Percentiles rank a stretch among this genome's conserved stretches.
phyloP scores from a whole-genome alignment of 1,140 invertebrate species.

The Lithobius niger region DNA sequence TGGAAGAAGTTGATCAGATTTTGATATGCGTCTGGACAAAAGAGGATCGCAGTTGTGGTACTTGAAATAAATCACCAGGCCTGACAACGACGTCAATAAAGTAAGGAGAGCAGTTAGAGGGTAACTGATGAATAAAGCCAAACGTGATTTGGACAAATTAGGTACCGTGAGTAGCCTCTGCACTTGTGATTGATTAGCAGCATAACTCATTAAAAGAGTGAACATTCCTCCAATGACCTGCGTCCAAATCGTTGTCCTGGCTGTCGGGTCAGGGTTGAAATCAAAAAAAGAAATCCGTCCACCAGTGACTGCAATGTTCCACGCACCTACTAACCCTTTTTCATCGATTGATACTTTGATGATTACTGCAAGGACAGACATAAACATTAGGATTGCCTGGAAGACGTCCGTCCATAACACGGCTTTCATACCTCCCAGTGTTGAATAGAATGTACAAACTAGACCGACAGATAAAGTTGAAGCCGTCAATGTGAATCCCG shows the following conservation, averaged over 20 bases:
- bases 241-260: conserved; percentile 58
- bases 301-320: too few relatives aligned
- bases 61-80: conserved; percentile 60
- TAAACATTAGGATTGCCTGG: too few relatives aligned
- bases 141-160: conserved; percentile 44
- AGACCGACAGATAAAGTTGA: conserved; percentile 69
- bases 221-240: conserved; percentile 55
- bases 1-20: conserved; percentile 46
- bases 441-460: conserved; percentile 73
- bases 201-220: conserved; percentile 60
- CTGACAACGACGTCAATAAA: conserved; percentile 55
- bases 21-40: conserved; percentile 35
- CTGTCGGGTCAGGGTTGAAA: conserved; percentile 48
- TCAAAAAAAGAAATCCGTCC: too few relatives aligned
- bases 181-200: conserved; percentile 73
- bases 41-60: conserved; percentile 64
- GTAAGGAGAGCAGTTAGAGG: conserved; percentile 53
- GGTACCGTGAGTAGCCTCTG: conserved; percentile 66
- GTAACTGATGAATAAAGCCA: conserved; percentile 49
- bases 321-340: too few relatives aligned
- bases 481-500: conserved; percentile 51
- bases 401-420: neutral
- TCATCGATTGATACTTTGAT: too few relatives aligned
- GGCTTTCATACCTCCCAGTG: conserved; percentile 35
- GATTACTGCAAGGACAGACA: too few relatives aligned